phyloP scores from a whole-genome alignment of 1,140 invertebrate genomes.

The Drosophila cardini region DNA sequence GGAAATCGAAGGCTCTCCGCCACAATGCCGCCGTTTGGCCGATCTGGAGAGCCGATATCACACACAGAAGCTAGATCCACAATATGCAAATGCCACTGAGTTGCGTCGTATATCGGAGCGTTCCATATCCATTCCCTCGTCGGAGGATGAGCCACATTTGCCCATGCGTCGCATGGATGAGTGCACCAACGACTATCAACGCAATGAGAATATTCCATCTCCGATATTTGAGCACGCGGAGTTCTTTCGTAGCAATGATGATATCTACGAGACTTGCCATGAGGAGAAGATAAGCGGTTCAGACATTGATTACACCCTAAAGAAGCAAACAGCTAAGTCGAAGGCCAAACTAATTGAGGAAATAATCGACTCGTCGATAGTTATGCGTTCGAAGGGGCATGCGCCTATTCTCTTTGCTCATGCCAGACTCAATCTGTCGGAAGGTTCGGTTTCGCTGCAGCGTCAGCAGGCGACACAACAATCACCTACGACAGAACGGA shows the following conservation, averaged over 20 bases:
- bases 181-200: constrained; percentile 87
- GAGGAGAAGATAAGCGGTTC: constrained; percentile 77
- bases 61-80: constrained; percentile 87
- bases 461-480: constrained; percentile 89
- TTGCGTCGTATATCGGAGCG: constrained; percentile 88
- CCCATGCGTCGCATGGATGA: constrained; percentile 80
- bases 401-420: constrained; percentile 92
- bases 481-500: constrained; percentile 89
- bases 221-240: constrained; percentile 87
- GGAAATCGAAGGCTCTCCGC: constrained; percentile 89
- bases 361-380: constrained; percentile 83
- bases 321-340: constrained; percentile 81
- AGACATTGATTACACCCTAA: constrained; percentile 80
- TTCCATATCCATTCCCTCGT: constrained; percentile 89
- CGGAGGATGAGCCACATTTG: constrained; percentile 87
- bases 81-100: constrained; percentile 87
- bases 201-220: constrained; percentile 87
- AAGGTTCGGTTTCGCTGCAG: constrained; percentile 91
- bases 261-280: constrained; percentile 84
- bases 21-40: constrained; percentile 87
- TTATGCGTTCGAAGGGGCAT: constrained; percentile 87
- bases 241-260: constrained; percentile 87
- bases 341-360: constrained; percentile 83
- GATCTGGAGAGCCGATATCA: constrained; percentile 87
- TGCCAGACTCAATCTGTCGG: constrained; percentile 91